phyloP scores from a whole-genome alignment of 2,888 invertebrate species.

The Physocephala rufipes region DNA sequence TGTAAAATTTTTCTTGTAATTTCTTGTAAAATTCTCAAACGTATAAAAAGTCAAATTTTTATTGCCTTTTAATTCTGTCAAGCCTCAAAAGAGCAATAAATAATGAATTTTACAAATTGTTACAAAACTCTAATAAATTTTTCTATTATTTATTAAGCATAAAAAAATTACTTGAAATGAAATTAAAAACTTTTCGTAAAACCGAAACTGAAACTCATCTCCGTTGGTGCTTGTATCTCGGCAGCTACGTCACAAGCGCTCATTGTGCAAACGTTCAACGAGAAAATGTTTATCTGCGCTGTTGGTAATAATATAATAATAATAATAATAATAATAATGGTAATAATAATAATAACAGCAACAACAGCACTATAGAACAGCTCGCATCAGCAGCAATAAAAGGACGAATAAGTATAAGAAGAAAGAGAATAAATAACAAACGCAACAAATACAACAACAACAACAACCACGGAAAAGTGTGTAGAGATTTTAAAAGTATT shows the following conservation, averaged over 20 bases:
- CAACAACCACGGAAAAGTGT: too few relatives aligned
- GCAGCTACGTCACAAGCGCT: too few relatives aligned
- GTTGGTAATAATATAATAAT: background rate
- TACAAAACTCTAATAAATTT: background rate
- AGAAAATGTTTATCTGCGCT: background rate
- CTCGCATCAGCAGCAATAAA: too few relatives aligned
- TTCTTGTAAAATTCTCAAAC: too few relatives aligned
- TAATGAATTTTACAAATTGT: background rate
- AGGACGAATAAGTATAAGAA: too few relatives aligned
- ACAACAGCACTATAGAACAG: too few relatives aligned
- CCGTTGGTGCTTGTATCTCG: background rate
- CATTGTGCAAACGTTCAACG: too few relatives aligned
- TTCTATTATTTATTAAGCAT: background rate
- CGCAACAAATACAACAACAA: too few relatives aligned
- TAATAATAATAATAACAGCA: background rate
- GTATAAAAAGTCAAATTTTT: background rate
- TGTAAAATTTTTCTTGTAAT: too few relatives aligned
- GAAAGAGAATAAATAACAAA: too few relatives aligned
- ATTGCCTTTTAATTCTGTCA: background rate
- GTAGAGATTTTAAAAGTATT: too few relatives aligned
- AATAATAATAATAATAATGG: background rate
- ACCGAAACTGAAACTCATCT: background rate
- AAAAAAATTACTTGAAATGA: background rate
- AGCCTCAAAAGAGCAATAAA: conserved; percentile 2
- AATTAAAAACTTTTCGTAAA: conserved; percentile 6